Percentiles rank a stretch among this genome's conserved stretches.
Evolutionary conservation across 2,888 invertebrate genomes (phyloP).

Genomic region (Aethes cnicana): DNA sequence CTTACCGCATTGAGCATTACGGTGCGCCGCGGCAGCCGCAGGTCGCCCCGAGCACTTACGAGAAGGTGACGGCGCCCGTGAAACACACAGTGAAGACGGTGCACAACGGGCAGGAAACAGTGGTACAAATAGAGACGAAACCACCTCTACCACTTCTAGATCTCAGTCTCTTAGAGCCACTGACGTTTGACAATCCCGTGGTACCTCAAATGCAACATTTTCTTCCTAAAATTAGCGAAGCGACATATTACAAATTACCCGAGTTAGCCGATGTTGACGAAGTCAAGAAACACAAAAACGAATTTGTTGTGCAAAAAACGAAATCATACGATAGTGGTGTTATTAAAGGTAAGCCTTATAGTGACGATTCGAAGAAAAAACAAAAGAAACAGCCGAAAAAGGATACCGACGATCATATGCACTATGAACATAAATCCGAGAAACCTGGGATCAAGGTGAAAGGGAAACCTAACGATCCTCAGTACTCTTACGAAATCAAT

Average conservation of each 20-base stretch:
- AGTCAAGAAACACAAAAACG: constrained; percentile 56
- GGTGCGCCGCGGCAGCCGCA: constrained; percentile 22
- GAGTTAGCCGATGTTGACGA: constrained; percentile 45
- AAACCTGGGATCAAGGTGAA: constrained; percentile 49
- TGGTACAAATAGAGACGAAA: constrained; percentile 60
- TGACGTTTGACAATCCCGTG: constrained; percentile 71
- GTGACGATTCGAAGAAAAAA: constrained; percentile 48
- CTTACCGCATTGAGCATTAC: constrained; percentile 30
- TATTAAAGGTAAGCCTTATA: constrained; percentile 49
- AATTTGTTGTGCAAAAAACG: constrained; percentile 55
- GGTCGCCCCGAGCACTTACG: constrained; percentile 11
- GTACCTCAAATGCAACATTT: constrained; percentile 77
- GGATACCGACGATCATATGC: constrained; percentile 43
- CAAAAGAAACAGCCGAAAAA: constrained; percentile 48
- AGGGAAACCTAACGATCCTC: constrained; percentile 55
- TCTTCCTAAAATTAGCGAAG: constrained; percentile 64
- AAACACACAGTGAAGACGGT: constrained; percentile 56
- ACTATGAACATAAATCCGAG: constrained; percentile 48
- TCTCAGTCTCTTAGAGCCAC: constrained; percentile 67
- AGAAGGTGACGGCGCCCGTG: constrained; percentile 42
- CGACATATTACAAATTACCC: constrained; percentile 61
- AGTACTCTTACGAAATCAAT: constrained; percentile 66
- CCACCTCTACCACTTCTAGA: constrained; percentile 65
- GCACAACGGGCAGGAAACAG: constrained; percentile 62
- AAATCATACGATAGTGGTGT: constrained; percentile 55